Conservation (phyloP, 1,140 invertebrate species). For the Aricia agestis region DNA sequence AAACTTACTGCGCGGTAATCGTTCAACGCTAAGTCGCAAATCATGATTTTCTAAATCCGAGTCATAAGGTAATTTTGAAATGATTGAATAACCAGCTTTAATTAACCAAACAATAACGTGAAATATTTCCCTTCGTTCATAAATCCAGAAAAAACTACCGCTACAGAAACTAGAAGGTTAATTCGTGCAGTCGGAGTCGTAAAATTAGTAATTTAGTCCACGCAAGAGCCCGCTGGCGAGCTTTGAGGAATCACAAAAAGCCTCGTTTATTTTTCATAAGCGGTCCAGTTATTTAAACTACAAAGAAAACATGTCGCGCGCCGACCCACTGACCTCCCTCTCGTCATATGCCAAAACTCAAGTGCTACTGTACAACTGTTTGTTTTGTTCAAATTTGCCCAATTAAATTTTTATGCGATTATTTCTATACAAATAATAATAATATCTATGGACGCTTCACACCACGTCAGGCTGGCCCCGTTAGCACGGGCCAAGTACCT, state of each 20-base stretch:
- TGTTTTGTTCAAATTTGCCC: not conserved
- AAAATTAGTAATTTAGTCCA: not conserved
- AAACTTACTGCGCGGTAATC: too few relatives aligned
- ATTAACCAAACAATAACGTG: too few relatives aligned
- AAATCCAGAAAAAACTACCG: not conserved
- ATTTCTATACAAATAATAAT: not conserved
- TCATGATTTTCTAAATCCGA: too few relatives aligned
- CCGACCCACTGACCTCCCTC: not conserved
- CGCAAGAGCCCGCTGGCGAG: not conserved
- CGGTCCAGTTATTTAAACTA: constrained; percentile 20
- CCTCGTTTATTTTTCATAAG: constrained; percentile 11
- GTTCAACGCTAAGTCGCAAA: too few relatives aligned
- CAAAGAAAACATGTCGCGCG: not conserved
- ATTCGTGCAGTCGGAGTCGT: not conserved
- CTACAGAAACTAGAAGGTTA: not conserved
- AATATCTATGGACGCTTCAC: too few relatives aligned
- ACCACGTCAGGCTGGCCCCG: too few relatives aligned
- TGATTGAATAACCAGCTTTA: too few relatives aligned
- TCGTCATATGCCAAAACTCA: not conserved
- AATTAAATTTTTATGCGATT: not conserved
- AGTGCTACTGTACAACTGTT: not conserved
- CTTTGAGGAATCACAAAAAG: constrained; percentile 3
- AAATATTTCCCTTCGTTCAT: too few relatives aligned
- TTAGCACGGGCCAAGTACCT: too few relatives aligned
- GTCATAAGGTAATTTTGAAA: too few relatives aligned